phyloP scores from a whole-genome alignment of 2,888 invertebrate species.

The Pyrocoelia pectoralis region DNA sequence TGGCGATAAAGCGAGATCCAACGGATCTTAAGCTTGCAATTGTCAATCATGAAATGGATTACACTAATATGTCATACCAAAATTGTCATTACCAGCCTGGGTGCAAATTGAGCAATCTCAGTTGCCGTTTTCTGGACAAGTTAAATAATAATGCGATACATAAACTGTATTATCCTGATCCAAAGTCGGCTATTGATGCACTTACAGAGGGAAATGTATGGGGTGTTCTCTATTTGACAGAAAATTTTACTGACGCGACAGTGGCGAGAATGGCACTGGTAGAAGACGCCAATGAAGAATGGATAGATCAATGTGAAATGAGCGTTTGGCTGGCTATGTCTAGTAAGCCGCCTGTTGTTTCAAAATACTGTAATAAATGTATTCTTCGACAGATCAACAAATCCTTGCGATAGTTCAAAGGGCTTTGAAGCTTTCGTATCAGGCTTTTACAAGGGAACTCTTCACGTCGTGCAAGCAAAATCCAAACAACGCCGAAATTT shows the following conservation, averaged over 20 bases:
- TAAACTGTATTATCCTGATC: conserved; percentile 72
- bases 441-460: conserved; percentile 82
- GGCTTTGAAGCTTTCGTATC: conserved; percentile 85
- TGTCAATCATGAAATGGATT: conserved; percentile 74
- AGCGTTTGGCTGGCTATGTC: conserved; percentile 93
- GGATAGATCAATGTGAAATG: conserved; percentile 85
- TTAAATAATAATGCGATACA: conserved; percentile 76
- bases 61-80: conserved; percentile 49
- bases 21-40: conserved; percentile 59
- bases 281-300: conserved; percentile 85
- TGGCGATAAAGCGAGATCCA: conserved; percentile 87
- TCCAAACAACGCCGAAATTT: conserved; percentile 86
- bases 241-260: conserved; percentile 88
- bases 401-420: conserved; percentile 89
- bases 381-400: conserved; percentile 77
- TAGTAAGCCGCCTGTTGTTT: conserved; percentile 67
- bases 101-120: conserved; percentile 76
- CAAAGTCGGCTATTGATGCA: conserved; percentile 73
- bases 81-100: conserved; percentile 65
- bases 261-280: conserved; percentile 83
- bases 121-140: conserved; percentile 81
- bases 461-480: conserved; percentile 80
- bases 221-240: conserved; percentile 88
- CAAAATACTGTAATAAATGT: no score
- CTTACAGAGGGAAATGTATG: conserved; percentile 83